Base-by-base conservation (phyloP, 2,888 invertebrate species). In the Cantharis nigra region DNA sequence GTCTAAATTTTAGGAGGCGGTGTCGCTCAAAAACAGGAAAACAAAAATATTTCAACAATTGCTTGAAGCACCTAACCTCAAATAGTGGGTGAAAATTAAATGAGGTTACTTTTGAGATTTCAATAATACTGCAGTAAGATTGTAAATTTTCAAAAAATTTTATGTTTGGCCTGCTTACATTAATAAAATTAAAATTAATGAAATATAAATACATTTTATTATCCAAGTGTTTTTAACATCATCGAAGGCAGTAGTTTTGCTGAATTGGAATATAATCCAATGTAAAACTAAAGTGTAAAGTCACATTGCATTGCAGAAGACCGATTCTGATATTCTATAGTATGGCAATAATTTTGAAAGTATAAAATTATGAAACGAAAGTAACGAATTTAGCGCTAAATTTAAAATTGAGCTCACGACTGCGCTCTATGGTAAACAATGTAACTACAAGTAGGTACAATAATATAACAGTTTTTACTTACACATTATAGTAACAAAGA, bases 401-500 rank as follows among this genome's bases (percentile, higher is more conserved):
- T 72, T 33, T 18, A 18, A 26, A 20, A 20, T 72, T 74, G 77
- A 77, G 77, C 74, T 77, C 69, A 77, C 13, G 63, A 74, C 74
- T 74, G 77, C 69, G 71, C 63, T 49, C 63, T 71, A 20, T 14
- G 64, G 65, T 74, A 62, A 77, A 71, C 74, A 71, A 71, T 77
- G 63, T 74, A 71, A 77, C 63, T 69, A 69, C 28, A 28, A 70
- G 14, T 67, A 74, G 70, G 74, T 77, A 77, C 71, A 72, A 78
- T 75, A 72, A 26, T 72, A 75, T 75, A 78, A 78, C 72, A 78
- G 72, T 64, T 69, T 75, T 69, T 69, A 63, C 78, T 78, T 78
- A 78, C 69, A 75, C 72, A 78, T 78, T 78, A 78, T 70, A 64
- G 72, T 78, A 78, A 78, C 78, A 78, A 78, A 78, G 69, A 78